These are phyloP conservation scores for Furnarius figulus DNA, from an alignment of 2,113 vertebrate species.

Conservation along the genomic window DNA sequence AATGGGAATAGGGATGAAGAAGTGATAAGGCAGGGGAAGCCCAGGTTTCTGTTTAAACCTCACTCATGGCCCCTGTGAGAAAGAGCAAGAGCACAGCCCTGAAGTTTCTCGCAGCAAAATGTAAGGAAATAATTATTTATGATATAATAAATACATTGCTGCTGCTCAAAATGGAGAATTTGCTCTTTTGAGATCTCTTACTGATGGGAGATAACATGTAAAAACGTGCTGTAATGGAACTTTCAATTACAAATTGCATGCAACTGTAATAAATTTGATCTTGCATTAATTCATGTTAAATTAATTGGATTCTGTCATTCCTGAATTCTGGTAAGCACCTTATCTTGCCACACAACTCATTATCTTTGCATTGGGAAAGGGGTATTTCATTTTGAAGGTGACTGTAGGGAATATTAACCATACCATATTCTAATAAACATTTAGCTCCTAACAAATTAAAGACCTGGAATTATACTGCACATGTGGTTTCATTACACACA, in stretches of 20 bases:
- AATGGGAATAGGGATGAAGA: background rate
- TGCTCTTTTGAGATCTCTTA: background rate
- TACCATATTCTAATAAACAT: background rate
- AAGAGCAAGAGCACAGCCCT: background rate
- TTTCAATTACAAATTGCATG: slow-evolving; percentile 1
- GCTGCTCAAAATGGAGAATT: background rate
- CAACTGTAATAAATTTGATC: slow-evolving; percentile 19
- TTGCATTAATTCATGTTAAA: slow-evolving; percentile 34
- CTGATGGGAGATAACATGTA: background rate
- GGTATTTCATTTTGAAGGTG: background rate
- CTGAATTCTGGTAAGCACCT: slow-evolving; percentile 15
- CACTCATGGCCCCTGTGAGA: background rate
- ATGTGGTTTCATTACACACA: background rate
- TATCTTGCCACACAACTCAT: background rate
- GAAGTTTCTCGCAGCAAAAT: background rate
- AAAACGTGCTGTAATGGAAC: background rate
- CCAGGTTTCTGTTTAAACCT: background rate
- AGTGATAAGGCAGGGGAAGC: background rate
- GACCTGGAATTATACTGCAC: background rate
- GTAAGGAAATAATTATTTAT: background rate
- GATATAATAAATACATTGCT: background rate
- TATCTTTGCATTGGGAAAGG: background rate
- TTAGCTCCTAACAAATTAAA: slow-evolving; percentile 16
- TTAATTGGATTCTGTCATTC: slow-evolving; percentile 38
- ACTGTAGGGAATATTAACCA: background rate